Evolutionary conservation across 2,113 vertebrate genomes (phyloP), one percentile per base, ranked within the genome.

Genomic region (Clarias magur): DNA sequence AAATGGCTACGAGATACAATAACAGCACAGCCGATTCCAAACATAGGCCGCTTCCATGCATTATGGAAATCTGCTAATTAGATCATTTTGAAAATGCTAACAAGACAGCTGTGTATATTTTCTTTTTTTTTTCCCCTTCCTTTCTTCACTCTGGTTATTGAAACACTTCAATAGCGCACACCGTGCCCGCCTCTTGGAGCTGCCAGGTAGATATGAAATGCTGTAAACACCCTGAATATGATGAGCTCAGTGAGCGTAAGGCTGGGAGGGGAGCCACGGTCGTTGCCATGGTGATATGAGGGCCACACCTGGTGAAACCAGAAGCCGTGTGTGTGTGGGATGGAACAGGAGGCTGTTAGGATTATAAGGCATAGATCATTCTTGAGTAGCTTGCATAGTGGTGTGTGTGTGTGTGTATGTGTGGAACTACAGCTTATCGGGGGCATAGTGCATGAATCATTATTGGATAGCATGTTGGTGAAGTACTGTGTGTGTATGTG

Each of bases 21-120:
- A 89, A 87, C 78, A 60, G 62, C 75, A 76, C 85, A 73, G 84
- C 88, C 89, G 86, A 90, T 84, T 91, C 85, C 78, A 84, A 91
- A 92, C 57, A 85, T 90, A 85, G 78, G 83, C 83, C 21, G 80
- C 80, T 17, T 67, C 76, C 82, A 81, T 87, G 79, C 79, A 89
- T 91, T 92, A 90, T 91, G 87, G 56, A 90, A 91, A 93, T 93
- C 89, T 84, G 90, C 57, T 92, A 89, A 93, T 91, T 85, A 91
- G 89, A 90, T 91, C 59, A 89, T 38, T 86, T 87, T 42, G 85
- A 62, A 88, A 91, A 92, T 86, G 73, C 89, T 88, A 82, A 85
- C 79, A 86, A 89, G 79, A 82, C 89, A 92, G 90, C 90, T 91
- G 90, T 85, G 81, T 48, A n/a, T 57, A 80, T 78, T 65, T 30